Conservation (phyloP, 2,797 vertebrate genomes). For the Pelodytes ibericus region DNA sequence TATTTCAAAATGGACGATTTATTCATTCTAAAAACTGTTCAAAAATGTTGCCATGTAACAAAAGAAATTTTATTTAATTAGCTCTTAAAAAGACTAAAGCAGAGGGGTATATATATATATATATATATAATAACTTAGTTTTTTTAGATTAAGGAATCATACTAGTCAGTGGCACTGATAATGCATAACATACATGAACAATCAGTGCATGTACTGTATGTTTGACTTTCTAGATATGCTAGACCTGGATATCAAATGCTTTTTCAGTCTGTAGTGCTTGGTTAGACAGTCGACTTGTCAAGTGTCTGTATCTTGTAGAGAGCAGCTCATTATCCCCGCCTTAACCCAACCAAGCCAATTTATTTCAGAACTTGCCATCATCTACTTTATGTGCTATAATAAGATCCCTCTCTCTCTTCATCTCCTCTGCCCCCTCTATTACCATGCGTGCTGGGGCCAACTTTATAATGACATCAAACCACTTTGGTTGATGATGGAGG, state of each 20-base stretch:
- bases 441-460: slow-evolving; percentile 49
- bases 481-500: slow-evolving; percentile 54
- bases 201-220: background rate
- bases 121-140: background rate
- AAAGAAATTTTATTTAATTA: too few species aligned
- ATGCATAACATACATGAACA: background rate
- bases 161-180: background rate
- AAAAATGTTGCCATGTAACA: too few species aligned
- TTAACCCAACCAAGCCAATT: slow-evolving; percentile 57
- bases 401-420: slow-evolving; percentile 47
- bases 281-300: slow-evolving; percentile 55
- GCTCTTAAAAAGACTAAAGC: too few species aligned
- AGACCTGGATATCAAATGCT: slow-evolving; percentile 20
- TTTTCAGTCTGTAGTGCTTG: slow-evolving; percentile 40
- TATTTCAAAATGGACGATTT: too few species aligned
- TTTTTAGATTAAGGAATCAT: background rate
- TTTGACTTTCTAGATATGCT: background rate
- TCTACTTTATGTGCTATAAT: slow-evolving; percentile 54
- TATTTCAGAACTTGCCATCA: slow-evolving; percentile 53
- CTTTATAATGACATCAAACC: slow-evolving; percentile 55
- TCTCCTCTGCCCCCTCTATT: slow-evolving; percentile 54
- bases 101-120: background rate
- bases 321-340: slow-evolving; percentile 54
- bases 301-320: slow-evolving; percentile 48
- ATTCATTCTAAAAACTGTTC: too few species aligned